Evolutionary conservation across 2,113 vertebrate genomes (phyloP), one percentile per base, ranked within the genome.

Genomic region (Alethe diademata): DNA sequence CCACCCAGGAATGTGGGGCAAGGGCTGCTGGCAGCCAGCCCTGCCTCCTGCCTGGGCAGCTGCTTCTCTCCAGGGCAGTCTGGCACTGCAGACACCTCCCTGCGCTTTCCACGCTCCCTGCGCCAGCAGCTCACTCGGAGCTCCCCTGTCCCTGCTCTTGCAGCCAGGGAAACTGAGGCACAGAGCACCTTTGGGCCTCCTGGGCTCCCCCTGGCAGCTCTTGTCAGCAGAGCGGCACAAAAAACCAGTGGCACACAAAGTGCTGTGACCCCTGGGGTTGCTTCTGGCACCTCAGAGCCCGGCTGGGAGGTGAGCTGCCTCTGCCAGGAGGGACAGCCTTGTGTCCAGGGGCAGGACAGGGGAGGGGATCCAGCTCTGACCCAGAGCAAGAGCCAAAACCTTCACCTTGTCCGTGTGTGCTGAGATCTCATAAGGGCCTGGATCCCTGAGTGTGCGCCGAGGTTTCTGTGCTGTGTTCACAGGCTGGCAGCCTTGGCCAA

Each of bases 81-180:
- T 54, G 70, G 36, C 0, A 0, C 28, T 86, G 35, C 82, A 25
- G 31, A 78, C 74, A 26, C 53, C 67, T 85, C 82, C 73, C 69
- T 0, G 35, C n/a, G 90, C 58, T 83, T 65, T 6, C 24, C 62
- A 10, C 23, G 10, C 38, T 45, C 14, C 26, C 84, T 61, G 58
- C 48, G 26, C 69, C 29, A 0, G 3, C 67, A 19, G 79, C 54
- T 78, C 50, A 0, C 60, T 6, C 0, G 0, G 12, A 1, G 7
- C 36, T 56, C 5, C 23, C 9, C 10, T 4, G 12, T 6, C 45
- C 54, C 76, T 36, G 50, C 17, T 60, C 36, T 26, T 26, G 29
- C 35, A 7, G 2, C 24, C 11, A 6, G 86, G 75, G 93, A 91
- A 82, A 90, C 71, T 31, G 94, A 96, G 96, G 92, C 91, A 93